Evolutionary conservation across 2,888 invertebrate genomes (phyloP).

Genomic region (Endomychus coccineus): DNA sequence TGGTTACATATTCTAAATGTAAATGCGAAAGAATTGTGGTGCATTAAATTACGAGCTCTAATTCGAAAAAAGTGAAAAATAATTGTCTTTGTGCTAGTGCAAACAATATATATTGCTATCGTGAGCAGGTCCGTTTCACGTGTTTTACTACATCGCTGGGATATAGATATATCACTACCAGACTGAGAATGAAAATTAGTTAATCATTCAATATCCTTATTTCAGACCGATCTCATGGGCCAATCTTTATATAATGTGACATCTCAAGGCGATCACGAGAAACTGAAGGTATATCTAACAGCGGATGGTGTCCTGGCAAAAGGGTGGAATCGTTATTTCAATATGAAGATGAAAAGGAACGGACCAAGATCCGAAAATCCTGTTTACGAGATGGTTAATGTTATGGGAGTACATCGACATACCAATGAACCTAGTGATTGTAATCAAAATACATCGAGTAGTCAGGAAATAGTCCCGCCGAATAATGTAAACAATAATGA

Average conservation of each 20-base stretch:
- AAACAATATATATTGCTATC: too few species aligned
- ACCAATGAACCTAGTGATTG: conserved; percentile 10
- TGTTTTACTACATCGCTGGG: too few species aligned
- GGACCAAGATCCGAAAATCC: conserved; percentile 66
- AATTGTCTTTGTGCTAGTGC: too few species aligned
- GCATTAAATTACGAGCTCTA: too few species aligned
- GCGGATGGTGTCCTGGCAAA: conserved; percentile 45
- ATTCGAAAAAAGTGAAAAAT: too few species aligned
- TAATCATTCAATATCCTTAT: too few species aligned
- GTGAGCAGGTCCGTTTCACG: too few species aligned
- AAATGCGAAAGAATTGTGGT: too few species aligned
- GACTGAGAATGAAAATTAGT: too few species aligned
- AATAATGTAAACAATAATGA: conserved; percentile 21
- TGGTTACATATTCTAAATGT: too few species aligned
- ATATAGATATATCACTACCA: too few species aligned
- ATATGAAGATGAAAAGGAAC: conserved; percentile 54
- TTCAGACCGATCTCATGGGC: conserved; percentile 79
- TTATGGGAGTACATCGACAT: conserved; percentile 51
- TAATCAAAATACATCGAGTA: conserved; percentile 16
- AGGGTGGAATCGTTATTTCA: conserved; percentile 49
- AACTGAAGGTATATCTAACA: conserved; percentile 57
- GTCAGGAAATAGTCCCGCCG: conserved; percentile 11
- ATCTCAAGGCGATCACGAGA: conserved; percentile 70
- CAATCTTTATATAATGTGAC: conserved; percentile 75
- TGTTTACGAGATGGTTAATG: conserved; percentile 61